Base-by-base conservation (phyloP, 2,888 invertebrate species). In the Crepidodera aurea region DNA sequence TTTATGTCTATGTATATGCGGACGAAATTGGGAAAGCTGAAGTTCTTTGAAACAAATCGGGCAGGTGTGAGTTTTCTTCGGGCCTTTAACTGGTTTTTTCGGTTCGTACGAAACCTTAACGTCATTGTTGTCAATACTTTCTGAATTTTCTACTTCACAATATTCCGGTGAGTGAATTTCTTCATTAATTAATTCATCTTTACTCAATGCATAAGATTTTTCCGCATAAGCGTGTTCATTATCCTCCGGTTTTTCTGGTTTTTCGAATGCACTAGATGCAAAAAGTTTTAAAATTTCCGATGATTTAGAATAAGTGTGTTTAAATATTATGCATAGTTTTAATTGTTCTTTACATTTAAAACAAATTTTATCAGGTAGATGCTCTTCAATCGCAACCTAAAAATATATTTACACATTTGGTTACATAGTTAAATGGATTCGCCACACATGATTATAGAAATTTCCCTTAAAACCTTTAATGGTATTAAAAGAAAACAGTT, bases 41-140 rank as follows among this genome's bases (percentile, higher is more conserved):
- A 76, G 70, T 66, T 73, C 72, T 64, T 69, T 68, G 2, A 71
- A 72, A 51, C 77, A 77, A 39, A 77, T 71, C 13, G 77, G 76
- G 55, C 77, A 77, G 22, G 71, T 71, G 55, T 75, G 60, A 13
- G 19, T 12, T 32, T 15, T 18, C 8, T 29, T 27, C 22, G 32
- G 19, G 29, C 39, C 5, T 50, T 37, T 10, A 15, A 37, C 1
- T 6, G 13, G 19, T 29, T 10, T 27, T 18, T 2, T 40, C 27
- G 22, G n/a, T 13, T 22, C 37, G 10, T 42, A 19, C 10, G 2
- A 15, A 16, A 39, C n/a, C n/a, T n/a, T n/a, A n/a, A n/a, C n/a
- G n/a, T n/a, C n/a, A n/a, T n/a, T n/a, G n/a, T n/a, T n/a, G n/a
- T n/a, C n/a, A n/a, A n/a, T n/a, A 4, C 16, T 42, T 16, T 40